Evolutionary conservation across 2,113 vertebrate genomes (phyloP).

Genomic region (Australoheros scitulus): DNA sequence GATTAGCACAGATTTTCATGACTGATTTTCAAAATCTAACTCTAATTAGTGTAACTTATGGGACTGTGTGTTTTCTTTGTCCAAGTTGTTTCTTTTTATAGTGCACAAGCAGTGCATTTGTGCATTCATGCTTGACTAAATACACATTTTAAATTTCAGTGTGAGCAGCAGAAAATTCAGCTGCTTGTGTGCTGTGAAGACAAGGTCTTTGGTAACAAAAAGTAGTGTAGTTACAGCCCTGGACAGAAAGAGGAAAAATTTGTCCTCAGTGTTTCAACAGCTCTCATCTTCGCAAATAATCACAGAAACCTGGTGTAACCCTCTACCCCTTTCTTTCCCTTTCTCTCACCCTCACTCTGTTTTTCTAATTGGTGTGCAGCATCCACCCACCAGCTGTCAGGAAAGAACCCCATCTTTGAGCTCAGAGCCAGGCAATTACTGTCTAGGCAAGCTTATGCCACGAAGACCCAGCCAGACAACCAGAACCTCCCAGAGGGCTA

Average conservation of each 20-base stretch:
- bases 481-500: conserved; percentile 48
- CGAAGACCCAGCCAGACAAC: conserved; percentile 52
- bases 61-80: neutral
- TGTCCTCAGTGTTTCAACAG: conserved; percentile 25
- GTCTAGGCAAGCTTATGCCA: conserved; percentile 44
- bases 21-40: neutral
- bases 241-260: neutral
- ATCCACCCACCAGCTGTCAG: conserved; percentile 71
- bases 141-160: neutral
- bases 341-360: conserved; percentile 13
- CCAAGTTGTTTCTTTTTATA: neutral
- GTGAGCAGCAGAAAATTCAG: neutral
- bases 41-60: neutral
- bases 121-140: neutral
- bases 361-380: conserved; percentile 67
- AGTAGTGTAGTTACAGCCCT: neutral
- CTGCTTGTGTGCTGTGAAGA: neutral
- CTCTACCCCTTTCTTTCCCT: neutral
- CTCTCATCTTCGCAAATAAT: conserved; percentile 31
- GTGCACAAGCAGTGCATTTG: neutral
- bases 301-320: conserved; percentile 14
- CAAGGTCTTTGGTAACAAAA: neutral
- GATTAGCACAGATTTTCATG: neutral
- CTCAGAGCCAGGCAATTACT: conserved; percentile 70
- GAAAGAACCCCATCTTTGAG: conserved; percentile 36